Evolutionary conservation across 2,888 invertebrate species (phyloP), one percentile per base, ranked within the genome.

Genomic region (Brenthis daphne): DNA sequence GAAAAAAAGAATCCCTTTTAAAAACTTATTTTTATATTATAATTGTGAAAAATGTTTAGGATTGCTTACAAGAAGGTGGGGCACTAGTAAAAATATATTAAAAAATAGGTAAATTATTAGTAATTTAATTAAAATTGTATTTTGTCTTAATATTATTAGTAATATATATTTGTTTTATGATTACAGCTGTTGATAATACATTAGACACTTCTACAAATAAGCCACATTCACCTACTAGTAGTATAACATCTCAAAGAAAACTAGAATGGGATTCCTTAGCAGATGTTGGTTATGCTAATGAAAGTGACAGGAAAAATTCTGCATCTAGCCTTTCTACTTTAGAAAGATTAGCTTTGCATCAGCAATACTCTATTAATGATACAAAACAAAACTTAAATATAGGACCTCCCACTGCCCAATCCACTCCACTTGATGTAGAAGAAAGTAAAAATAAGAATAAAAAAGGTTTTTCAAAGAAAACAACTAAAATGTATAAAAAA

Each of bases 201-300:
- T 74, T 91, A 67, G 92, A 92, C 73, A 80, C 89, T 79, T 85
- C 89, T 80, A 75, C 80, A 61, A 85, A 93, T 73, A 86, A 90
- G 68, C 85, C 86, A n/a, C 82, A 93, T 33, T 96, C 96, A 6
- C 96, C 97, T 1, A 95, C 96, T 20, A 97, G 96, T 73, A 96
- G 96, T 80, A 86, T 95, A 0, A 94, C 96, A 64, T 96, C 96
- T 0, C 95, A 95, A 79, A 94, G 95, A 64, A 96, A 95, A 73
- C 87, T 97, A 2, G 97, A 97, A 89, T 97, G 97, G 97, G 97
- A 97, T 82, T 97, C 96, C 51, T 94, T 97, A 33, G 97, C 96
- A 0, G 97, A 97, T 88, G 96, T 97, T 57, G 97, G 97, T 0
- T 97, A 97, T 84, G 94, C 87, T 47, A 94, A 95, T 76, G 93